Evolutionary conservation across 2,888 invertebrate species (phyloP).

Genomic region (Pseudococcus jackbeardsleyi): DNA sequence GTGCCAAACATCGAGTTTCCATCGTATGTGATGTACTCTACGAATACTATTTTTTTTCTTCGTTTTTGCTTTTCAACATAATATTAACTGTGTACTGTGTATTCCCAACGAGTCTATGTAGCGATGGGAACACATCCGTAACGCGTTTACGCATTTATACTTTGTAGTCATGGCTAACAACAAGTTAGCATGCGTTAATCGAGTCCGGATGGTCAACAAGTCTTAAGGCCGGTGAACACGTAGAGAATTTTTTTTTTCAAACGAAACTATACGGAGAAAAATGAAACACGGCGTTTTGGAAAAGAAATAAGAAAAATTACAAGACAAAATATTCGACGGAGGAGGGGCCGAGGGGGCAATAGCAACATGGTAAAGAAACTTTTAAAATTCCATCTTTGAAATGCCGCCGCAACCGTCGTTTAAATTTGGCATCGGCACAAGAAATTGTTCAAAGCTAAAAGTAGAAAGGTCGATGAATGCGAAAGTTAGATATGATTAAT

Average conservation of each 20-base stretch:
- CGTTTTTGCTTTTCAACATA: not conserved
- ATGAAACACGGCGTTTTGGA: not conserved
- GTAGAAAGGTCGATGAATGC: constrained; percentile 51
- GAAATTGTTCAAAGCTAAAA: constrained; percentile 49
- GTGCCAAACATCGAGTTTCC: not conserved
- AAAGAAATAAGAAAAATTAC: constrained; percentile 28
- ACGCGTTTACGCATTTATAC: not conserved
- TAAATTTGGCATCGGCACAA: constrained; percentile 12
- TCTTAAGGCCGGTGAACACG: not conserved
- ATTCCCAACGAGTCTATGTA: not conserved
- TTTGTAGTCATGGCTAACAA: constrained; percentile 19
- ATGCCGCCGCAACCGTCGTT: not conserved
- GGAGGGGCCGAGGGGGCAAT: not conserved
- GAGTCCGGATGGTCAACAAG: constrained; percentile 20
- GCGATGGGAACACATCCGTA: not conserved
- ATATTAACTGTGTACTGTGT: not conserved
- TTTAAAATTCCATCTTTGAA: constrained; percentile 51
- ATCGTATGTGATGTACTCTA: not conserved
- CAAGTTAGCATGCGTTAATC: not conserved
- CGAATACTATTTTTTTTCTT: not conserved
- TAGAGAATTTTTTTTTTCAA: not conserved
- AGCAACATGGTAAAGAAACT: not conserved
- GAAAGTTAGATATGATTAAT: constrained; percentile 48
- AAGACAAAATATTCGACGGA: not conserved
- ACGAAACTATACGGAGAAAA: not conserved